phyloP scores from a whole-genome alignment of 2,113 vertebrate species.

The Xiphophorus hellerii region DNA sequence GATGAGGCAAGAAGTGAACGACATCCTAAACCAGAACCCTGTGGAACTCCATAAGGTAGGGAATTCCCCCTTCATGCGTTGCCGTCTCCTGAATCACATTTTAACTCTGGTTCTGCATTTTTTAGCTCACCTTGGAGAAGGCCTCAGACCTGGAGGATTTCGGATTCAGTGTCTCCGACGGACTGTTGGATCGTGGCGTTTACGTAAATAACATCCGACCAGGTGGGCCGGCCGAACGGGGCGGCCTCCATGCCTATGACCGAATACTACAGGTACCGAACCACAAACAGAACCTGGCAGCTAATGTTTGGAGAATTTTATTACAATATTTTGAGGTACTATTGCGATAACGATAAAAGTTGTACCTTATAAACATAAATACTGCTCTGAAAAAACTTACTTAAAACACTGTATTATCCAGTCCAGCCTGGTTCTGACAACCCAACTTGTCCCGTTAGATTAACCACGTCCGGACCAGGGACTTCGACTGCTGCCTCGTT shows the following conservation, averaged over 20 bases:
- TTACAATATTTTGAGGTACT: too few relatives aligned
- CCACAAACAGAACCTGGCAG: constrained; percentile 65
- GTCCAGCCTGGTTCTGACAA: background rate
- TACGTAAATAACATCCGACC: constrained; percentile 94
- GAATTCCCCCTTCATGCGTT: background rate
- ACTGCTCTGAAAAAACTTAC: too few relatives aligned
- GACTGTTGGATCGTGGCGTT: constrained; percentile 93
- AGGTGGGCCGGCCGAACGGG: constrained; percentile 89
- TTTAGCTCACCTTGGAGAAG: constrained; percentile 92
- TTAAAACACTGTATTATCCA: too few relatives aligned
- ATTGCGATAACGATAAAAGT: too few relatives aligned
- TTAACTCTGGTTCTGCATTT: background rate
- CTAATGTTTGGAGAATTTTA: too few relatives aligned
- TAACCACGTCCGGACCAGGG: constrained; percentile 95
- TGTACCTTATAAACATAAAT: too few relatives aligned
- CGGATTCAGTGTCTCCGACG: constrained; percentile 98
- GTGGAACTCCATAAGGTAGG: constrained; percentile 97
- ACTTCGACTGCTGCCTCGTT: constrained; percentile 98
- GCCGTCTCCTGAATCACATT: background rate
- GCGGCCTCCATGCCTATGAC: constrained; percentile 90
- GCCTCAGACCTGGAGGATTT: constrained; percentile 92
- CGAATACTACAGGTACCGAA: constrained; percentile 91
- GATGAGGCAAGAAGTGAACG: constrained; percentile 96
- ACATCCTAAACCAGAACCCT: constrained; percentile 95
- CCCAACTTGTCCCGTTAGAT: constrained; percentile 77